Evolutionary conservation across 2,797 vertebrate species (phyloP), one percentile per base, ranked within the genome.

Genomic region (Phaenicophaeus curvirostris): DNA sequence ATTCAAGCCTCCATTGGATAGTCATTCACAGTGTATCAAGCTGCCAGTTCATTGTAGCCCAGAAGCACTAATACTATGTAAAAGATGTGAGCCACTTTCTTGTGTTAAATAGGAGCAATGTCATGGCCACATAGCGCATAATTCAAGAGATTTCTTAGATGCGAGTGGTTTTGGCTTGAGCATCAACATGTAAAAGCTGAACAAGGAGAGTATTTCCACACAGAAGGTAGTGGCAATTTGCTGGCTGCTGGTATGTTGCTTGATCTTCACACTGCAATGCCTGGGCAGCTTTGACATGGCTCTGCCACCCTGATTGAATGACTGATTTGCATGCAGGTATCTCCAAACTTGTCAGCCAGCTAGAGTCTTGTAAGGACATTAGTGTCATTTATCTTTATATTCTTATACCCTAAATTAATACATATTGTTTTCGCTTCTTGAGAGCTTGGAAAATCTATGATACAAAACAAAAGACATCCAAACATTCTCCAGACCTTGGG

Each of bases 281-380:
- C 53, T 35, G 7, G n/a, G 58, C 0, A 6, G 15, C 71, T 48
- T 31, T 50, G 58, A 10, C 59, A 17, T 0, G 1, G 51, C 35
- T 67, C 55, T 66, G 54, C 37, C n/a, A 2, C 0, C 0, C 30
- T 27, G 28, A 11, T 0, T 21, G 28, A 61, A 28, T 4, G 46
- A 21, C 51, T 41, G 31, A 24, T 55, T 53, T 37, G 33, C 30
- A n/a, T 2, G 44, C 46, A n/a, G 24, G 13, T 30, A 6, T 33
- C 58, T 31, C 78, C 51, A 39, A 54, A 82, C 9, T 25, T 5
- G 0, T 2, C 7, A 71, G 35, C 25, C 37, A 53, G 21, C 23
- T 48, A 28, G 37, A 21, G 33, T 50, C 28, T 68, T 54, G 2
- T 8, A 6, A 80, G 46, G 42, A 31, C 37, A 35, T 16, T n/a